Evolutionary conservation across 1,140 invertebrate genomes (phyloP).

Genomic region (Hydropsyche tenuis): DNA sequence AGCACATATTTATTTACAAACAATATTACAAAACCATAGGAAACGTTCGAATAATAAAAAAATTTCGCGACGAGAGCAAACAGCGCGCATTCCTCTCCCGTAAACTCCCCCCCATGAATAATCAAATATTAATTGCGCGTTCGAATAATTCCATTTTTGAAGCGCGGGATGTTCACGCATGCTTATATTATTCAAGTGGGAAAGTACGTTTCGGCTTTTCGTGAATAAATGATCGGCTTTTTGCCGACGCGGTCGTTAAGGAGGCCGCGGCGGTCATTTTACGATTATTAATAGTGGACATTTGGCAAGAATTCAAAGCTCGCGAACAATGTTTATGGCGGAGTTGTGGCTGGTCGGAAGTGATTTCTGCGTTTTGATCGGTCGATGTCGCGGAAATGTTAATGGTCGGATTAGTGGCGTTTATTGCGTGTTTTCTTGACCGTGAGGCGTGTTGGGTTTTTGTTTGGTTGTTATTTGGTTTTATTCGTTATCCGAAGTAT

Average conservation of each 20-base stretch:
- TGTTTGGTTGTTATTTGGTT: too few species aligned
- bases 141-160: background rate
- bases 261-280: too few species aligned
- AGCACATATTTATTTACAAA: background rate
- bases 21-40: background rate
- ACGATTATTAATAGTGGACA: slow-evolving; percentile 1
- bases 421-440: too few species aligned
- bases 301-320: slow-evolving; percentile 14
- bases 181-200: too few species aligned
- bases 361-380: background rate
- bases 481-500: too few species aligned
- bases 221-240: too few species aligned
- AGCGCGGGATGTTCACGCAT: too few species aligned
- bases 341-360: slow-evolving; percentile 3
- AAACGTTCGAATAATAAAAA: background rate
- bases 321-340: background rate
- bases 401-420: background rate
- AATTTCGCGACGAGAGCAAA: too few species aligned
- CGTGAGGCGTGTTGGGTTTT: too few species aligned
- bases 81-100: too few species aligned
- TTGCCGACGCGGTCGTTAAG: too few species aligned
- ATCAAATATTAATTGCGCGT: background rate
- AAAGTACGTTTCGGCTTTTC: too few species aligned
- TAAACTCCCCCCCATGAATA: background rate
- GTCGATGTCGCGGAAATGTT: background rate